Evolutionary conservation across 2,797 vertebrate species (phyloP).

Genomic region (Chelon auratus): DNA sequence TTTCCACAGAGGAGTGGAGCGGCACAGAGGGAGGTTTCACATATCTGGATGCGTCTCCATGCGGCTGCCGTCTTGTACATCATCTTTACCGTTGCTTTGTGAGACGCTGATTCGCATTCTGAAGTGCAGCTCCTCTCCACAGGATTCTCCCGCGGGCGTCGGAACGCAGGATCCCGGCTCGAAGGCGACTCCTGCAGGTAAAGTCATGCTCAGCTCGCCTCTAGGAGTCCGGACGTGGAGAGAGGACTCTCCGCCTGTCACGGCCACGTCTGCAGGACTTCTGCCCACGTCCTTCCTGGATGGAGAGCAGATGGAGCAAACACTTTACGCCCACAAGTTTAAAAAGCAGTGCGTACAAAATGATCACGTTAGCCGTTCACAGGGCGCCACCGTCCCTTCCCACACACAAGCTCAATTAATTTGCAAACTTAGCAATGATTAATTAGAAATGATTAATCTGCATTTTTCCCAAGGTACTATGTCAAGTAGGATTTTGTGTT

Average conservation of each 20-base stretch:
- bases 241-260: conserved; percentile 76
- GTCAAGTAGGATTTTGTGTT: background rate
- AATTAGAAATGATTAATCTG: no score
- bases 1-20: conserved; percentile 24
- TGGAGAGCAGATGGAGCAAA: conserved; percentile 41
- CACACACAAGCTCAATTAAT: no score
- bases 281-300: conserved; percentile 74
- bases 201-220: conserved; percentile 66
- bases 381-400: no score
- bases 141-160: conserved; percentile 68
- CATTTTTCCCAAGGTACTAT: no score
- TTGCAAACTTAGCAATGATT: no score
- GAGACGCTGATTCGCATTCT: conserved; percentile 79
- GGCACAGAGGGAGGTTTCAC: conserved; percentile 23
- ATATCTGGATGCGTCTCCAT: conserved; percentile 24
- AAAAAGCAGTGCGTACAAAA: background rate
- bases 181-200: conserved; percentile 88
- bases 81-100: conserved; percentile 59
- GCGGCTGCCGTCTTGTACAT: background rate
- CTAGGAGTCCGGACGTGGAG: conserved; percentile 75
- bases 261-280: conserved; percentile 70
- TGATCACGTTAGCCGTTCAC: no score
- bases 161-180: conserved; percentile 83
- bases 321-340: no score
- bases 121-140: conserved; percentile 87